These are phyloP conservation scores for Microcebus griseorufus DNA, from an alignment of 2,113 vertebrate species.

Conservation along the genomic window DNA sequence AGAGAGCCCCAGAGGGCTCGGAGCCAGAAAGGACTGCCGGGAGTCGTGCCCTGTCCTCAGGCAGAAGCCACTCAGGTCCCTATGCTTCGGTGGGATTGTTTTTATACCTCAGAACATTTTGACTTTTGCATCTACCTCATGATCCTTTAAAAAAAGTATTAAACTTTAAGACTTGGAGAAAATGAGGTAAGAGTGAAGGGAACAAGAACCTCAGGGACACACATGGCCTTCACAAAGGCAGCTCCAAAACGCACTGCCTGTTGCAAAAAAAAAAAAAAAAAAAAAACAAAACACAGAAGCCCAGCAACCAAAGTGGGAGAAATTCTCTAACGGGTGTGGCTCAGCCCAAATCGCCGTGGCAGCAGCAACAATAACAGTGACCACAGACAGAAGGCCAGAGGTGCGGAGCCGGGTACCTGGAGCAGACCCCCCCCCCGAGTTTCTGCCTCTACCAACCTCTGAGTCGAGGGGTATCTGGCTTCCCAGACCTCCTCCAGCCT, in stretches of 20 bases:
- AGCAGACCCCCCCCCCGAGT: background rate
- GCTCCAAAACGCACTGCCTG: background rate
- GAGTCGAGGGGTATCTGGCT: background rate
- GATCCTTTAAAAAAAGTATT: background rate
- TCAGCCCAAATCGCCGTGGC: background rate
- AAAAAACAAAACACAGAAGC: too few relatives aligned
- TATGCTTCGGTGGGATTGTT: background rate
- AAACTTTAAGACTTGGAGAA: background rate
- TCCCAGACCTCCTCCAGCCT: background rate
- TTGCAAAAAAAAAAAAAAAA: too few relatives aligned
- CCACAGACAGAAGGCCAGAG: background rate
- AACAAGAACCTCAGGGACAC: background rate
- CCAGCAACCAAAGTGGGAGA: background rate
- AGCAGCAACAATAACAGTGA: background rate
- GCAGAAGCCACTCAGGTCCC: background rate
- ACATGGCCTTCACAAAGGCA: too few relatives aligned
- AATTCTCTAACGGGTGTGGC: background rate
- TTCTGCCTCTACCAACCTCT: background rate
- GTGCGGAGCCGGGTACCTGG: background rate
- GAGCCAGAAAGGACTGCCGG: background rate
- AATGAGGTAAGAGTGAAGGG: background rate
- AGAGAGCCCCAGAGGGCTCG: background rate
- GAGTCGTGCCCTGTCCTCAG: background rate
- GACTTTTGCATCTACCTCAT: background rate
- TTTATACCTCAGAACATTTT: background rate